Conservation (phyloP, 2,113 vertebrate genomes). For the Spilogale gracilis region DNA sequence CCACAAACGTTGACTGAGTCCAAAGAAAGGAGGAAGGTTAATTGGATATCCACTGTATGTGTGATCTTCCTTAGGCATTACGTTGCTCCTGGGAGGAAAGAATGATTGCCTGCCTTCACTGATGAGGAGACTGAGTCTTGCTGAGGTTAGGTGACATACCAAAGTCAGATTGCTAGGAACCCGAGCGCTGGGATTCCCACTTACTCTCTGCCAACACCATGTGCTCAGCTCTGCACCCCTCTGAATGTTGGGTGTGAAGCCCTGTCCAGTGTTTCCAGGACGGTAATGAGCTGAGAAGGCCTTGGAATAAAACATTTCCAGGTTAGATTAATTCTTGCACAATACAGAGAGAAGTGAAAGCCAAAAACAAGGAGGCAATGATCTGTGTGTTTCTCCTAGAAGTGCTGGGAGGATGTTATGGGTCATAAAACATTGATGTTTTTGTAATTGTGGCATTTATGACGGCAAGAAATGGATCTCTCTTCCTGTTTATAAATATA, state of each 20-base stretch:
- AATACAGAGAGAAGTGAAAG: neutral
- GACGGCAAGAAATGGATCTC: neutral
- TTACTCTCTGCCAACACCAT: neutral
- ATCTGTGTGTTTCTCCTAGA: neutral
- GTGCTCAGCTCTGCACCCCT: neutral
- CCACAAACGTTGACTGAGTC: neutral
- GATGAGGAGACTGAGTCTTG: slow-evolving; percentile 19
- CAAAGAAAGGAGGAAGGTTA: neutral
- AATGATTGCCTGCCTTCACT: neutral
- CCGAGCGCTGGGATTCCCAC: neutral
- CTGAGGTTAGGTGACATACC: neutral
- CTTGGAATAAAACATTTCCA: neutral
- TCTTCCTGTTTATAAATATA: slow-evolving; percentile 53
- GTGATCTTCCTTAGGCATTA: neutral
- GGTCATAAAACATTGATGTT: slow-evolving; percentile 23
- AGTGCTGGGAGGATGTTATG: neutral
- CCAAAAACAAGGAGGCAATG: neutral
- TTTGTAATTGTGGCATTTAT: slow-evolving; percentile 44
- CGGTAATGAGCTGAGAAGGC: neutral
- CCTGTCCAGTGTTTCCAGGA: neutral
- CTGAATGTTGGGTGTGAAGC: neutral
- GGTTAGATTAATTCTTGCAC: neutral
- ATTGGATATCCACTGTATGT: neutral
- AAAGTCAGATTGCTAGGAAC: neutral
- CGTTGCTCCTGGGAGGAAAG: neutral